Conservation (phyloP, 2,888 invertebrate species). For the Scaptodrosophila latifasciaeformis region DNA sequence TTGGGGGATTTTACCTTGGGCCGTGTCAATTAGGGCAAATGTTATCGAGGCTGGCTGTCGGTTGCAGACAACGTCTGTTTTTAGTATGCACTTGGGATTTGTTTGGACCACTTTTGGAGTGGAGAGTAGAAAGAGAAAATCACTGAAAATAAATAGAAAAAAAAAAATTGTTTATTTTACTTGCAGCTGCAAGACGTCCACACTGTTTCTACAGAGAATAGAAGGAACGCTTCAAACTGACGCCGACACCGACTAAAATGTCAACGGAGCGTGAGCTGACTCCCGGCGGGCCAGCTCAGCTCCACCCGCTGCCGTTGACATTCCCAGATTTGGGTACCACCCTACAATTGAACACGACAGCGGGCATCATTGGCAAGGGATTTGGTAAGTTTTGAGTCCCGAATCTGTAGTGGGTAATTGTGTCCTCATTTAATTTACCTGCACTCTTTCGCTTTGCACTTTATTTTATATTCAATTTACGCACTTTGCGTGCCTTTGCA, state of each 20-base stretch:
- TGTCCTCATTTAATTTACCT: slow-evolving; percentile 13
- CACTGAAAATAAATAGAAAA: slow-evolving; percentile 75
- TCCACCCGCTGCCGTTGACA: slow-evolving; percentile 76
- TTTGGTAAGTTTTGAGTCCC: slow-evolving; percentile 75
- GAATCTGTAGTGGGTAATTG: slow-evolving; percentile 3
- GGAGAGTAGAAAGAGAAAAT: slow-evolving; percentile 83
- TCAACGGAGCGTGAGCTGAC: slow-evolving; percentile 79
- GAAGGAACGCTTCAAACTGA: slow-evolving; percentile 70
- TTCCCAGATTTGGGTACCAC: slow-evolving; percentile 76
- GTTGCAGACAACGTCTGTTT: slow-evolving; percentile 86
- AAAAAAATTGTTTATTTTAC: slow-evolving; percentile 10
- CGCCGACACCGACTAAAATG: slow-evolving; percentile 76
- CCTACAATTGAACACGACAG: slow-evolving; percentile 76
- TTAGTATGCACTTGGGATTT: slow-evolving; percentile 85
- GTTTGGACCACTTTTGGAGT: slow-evolving; percentile 81
- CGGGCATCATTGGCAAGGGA: slow-evolving; percentile 77
- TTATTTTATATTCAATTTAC: slow-evolving; percentile 24
- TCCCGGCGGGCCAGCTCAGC: slow-evolving; percentile 75
- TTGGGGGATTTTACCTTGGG: slow-evolving; percentile 76
- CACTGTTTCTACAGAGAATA: slow-evolving; percentile 22
- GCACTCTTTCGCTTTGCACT: slow-evolving; percentile 8
- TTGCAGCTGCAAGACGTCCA: slow-evolving; percentile 37
- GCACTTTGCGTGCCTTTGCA: slow-evolving; percentile 40
- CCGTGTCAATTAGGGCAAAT: slow-evolving; percentile 77
- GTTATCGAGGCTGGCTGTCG: slow-evolving; percentile 84